phyloP scores from a whole-genome alignment of 2,888 invertebrate genomes.

The Nasonovia ribisnigri region DNA sequence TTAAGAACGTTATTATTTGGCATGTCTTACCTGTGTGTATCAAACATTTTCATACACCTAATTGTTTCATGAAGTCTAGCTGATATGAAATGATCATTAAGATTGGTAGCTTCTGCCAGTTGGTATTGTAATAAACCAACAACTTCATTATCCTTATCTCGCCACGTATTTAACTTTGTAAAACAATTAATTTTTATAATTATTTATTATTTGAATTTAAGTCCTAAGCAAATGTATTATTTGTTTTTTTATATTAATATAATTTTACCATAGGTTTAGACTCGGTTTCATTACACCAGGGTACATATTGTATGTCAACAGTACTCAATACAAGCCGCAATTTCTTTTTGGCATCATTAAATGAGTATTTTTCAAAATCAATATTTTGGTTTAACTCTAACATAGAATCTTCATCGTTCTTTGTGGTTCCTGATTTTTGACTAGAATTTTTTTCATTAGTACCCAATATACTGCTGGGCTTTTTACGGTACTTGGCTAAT shows the following conservation, averaged over 20 bases:
- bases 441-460: conserved; percentile 72
- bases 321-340: conserved; percentile 90
- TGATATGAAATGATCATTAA: conserved; percentile 82
- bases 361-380: conserved; percentile 70
- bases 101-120: conserved; percentile 84
- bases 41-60: conserved; percentile 81
- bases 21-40: conserved; percentile 73
- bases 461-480: conserved; percentile 75
- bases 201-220: neutral
- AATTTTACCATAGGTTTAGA: conserved; percentile 61
- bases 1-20: neutral
- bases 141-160: conserved; percentile 71
- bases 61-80: conserved; percentile 88
- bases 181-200: neutral
- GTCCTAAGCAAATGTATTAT: neutral
- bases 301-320: conserved; percentile 74
- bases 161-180: conserved; percentile 70
- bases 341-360: conserved; percentile 79
- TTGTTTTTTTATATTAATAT: neutral
- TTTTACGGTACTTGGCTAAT: conserved; percentile 90
- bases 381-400: conserved; percentile 46
- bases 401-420: conserved; percentile 47
- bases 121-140: conserved; percentile 81
- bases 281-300: conserved; percentile 64
- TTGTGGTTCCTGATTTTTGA: conserved; percentile 70